Percentiles rank a stretch among this genome's conserved stretches.
Conservation (phyloP, 2,113 vertebrate genomes). For the Rhineura floridana region DNA sequence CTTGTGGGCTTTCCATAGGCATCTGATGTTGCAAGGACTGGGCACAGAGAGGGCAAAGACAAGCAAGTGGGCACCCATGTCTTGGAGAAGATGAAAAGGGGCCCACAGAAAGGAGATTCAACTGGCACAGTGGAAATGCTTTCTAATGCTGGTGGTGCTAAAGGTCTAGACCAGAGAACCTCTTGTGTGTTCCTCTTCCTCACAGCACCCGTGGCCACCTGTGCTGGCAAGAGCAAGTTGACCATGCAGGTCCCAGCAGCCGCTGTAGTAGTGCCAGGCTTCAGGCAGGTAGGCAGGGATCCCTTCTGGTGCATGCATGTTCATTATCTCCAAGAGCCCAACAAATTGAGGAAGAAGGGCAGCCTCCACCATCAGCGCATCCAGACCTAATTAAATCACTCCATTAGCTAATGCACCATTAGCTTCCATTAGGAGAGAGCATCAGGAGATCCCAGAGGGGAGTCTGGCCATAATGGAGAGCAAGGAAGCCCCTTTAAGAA, state of each 20-base stretch:
- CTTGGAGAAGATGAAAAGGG: no score
- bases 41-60: no score
- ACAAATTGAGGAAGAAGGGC: constrained; percentile 75
- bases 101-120: no score
- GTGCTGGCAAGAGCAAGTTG: background rate
- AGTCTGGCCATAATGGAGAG: constrained; percentile 48
- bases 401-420: constrained; percentile 82
- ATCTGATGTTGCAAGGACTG: no score
- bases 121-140: no score
- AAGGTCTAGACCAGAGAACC: no score
- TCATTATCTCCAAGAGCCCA: constrained; percentile 74
- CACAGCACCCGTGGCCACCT: background rate
- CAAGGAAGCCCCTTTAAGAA: constrained; percentile 43
- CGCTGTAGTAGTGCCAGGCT: background rate
- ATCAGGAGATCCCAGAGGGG: constrained; percentile 67
- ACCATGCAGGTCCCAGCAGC: no score
- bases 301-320: constrained; percentile 55
- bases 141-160: no score
- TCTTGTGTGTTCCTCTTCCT: no score
- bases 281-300: background rate
- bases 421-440: constrained; percentile 77
- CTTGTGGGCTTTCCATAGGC: no score
- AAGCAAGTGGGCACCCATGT: no score
- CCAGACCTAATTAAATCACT: constrained; percentile 83
- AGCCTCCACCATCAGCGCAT: constrained; percentile 74